Evolutionary conservation across 23 tunicate species (phyloP).

Genomic region (Pegea sp.): DNA sequence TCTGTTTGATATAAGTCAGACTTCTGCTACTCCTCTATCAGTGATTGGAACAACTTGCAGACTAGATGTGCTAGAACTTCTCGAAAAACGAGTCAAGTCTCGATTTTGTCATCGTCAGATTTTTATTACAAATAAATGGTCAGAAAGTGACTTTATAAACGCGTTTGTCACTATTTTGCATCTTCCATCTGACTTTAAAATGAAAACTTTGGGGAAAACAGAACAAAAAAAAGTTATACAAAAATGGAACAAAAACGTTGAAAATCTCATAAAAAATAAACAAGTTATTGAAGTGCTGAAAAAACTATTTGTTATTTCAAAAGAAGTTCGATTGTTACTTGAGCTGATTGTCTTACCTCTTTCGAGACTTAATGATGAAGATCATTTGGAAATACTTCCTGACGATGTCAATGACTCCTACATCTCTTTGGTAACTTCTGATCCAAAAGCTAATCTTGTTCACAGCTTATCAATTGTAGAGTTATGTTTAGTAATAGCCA

Average conservation of each 20-base stretch:
- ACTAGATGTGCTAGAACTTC: constrained; percentile 71
- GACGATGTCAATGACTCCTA: constrained; percentile 26
- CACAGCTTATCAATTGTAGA: constrained; percentile 48
- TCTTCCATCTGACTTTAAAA: no score
- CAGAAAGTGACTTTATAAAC: constrained; percentile 26
- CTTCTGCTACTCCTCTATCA: constrained; percentile 60
- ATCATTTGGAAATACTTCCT: constrained; percentile 4
- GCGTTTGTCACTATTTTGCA: constrained; percentile 16
- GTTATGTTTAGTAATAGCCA: constrained; percentile 56
- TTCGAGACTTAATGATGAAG: constrained; percentile 3
- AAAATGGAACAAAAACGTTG: constrained; percentile 21
- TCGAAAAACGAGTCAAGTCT: constrained; percentile 83
- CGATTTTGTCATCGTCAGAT: constrained; percentile 77
- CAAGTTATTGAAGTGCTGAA: constrained; percentile 28
- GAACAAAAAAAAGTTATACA: background rate
- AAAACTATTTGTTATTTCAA: constrained; percentile 19
- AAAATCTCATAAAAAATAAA: constrained; percentile 7
- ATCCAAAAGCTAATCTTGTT: constrained; percentile 34
- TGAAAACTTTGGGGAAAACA: background rate
- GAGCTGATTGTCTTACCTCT: constrained; percentile 12
- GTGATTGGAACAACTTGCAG: constrained; percentile 58
- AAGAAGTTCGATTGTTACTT: constrained; percentile 18
- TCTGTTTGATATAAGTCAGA: constrained; percentile 56
- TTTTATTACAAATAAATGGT: constrained; percentile 32
- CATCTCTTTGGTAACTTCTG: constrained; percentile 6